A percentile compares a stretch with the other conserved stretches of the same genome.
Evolutionary conservation across 2,888 invertebrate species (phyloP).

Genomic region (Cheilosia vernalis): DNA sequence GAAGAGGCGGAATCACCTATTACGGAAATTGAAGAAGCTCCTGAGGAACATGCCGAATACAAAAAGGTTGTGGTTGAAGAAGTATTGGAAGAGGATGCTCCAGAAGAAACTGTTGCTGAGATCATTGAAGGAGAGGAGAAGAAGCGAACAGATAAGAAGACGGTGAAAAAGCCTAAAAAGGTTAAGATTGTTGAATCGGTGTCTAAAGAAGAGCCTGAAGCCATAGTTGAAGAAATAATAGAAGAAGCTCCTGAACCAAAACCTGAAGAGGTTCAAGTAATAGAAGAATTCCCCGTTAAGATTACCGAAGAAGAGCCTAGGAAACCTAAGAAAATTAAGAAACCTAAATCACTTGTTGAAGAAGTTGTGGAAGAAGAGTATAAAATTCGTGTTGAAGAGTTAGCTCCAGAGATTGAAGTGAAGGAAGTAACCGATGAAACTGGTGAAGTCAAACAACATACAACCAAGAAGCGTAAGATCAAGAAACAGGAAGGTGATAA

Average conservation of each 20-base stretch:
- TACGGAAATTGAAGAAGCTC: constrained; percentile 20
- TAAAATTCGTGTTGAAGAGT: constrained; percentile 79
- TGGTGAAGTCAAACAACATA: constrained; percentile 76
- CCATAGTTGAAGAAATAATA: constrained; percentile 76
- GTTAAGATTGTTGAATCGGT: constrained; percentile 77
- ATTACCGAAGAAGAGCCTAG: constrained; percentile 73
- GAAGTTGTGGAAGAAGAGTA: constrained; percentile 75
- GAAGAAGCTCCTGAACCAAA: constrained; percentile 78
- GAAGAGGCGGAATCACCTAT: constrained; percentile 35
- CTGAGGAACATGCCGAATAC: constrained; percentile 35
- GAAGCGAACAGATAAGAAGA: constrained; percentile 48
- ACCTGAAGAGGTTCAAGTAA: constrained; percentile 77
- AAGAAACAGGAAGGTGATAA: constrained; percentile 79
- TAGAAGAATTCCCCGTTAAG: constrained; percentile 78
- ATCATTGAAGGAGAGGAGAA: constrained; percentile 44
- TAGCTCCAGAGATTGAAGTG: constrained; percentile 81
- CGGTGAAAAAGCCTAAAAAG: constrained; percentile 81
- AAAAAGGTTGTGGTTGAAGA: constrained; percentile 45
- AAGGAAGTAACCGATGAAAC: constrained; percentile 76
- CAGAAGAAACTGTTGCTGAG: constrained; percentile 66
- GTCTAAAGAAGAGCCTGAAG: constrained; percentile 82
- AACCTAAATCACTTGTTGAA: constrained; percentile 60
- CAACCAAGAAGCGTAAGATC: constrained; percentile 79
- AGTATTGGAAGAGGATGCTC: constrained; percentile 58
- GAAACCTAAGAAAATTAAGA: constrained; percentile 76